Evolutionary conservation across 2,888 invertebrate species (phyloP).

Genomic region (Helobdella robusta): DNA sequence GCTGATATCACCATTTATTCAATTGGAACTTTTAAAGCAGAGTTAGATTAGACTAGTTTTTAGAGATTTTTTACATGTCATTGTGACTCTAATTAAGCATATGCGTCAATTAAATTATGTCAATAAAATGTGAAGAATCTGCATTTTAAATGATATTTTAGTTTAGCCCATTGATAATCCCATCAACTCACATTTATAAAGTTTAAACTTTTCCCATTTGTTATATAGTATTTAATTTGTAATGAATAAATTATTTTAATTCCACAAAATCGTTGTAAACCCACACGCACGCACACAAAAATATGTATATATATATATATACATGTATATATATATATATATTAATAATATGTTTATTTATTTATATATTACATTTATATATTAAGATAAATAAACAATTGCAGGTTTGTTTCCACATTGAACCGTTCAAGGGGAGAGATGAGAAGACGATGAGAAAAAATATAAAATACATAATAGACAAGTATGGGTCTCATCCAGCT

Average conservation of each 20-base stretch:
- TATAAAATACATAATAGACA: conserved; percentile 44
- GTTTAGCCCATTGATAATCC: no score
- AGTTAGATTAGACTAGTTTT: no score
- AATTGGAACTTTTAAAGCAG: no score
- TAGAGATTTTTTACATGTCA: no score
- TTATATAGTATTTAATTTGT: neutral
- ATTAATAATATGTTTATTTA: neutral
- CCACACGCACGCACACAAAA: neutral
- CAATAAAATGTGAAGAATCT: no score
- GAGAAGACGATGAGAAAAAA: conserved; percentile 45
- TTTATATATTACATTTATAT: no score
- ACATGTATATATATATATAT: neutral
- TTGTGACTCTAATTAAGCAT: no score
- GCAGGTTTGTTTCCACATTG: conserved; percentile 57
- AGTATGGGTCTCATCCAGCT: conserved; percentile 55
- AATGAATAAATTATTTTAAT: neutral
- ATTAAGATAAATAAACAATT: no score
- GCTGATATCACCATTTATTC: no score
- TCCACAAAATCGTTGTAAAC: neutral
- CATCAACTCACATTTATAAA: no score
- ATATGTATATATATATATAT: neutral
- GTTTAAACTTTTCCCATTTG: neutral
- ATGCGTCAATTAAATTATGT: no score
- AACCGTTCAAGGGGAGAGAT: conserved; percentile 53
- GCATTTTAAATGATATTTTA: no score